Percentiles rank a stretch among this genome's conserved stretches.
phyloP scores from a whole-genome alignment of 2,888 invertebrate species.

The Spodoptera littoralis region DNA sequence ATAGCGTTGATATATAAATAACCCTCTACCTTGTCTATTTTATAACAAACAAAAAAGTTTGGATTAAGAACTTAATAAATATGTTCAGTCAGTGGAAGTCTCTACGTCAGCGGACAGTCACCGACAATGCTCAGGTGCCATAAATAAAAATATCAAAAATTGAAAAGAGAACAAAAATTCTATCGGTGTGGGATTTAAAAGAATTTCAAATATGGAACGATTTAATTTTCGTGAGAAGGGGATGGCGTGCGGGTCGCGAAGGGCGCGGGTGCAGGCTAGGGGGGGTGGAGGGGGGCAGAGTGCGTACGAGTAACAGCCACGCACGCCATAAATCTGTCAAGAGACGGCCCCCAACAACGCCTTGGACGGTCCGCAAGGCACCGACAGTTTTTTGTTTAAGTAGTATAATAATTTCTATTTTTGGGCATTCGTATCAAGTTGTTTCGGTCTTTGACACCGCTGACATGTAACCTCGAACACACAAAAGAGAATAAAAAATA shows the following conservation, averaged over 20 bases:
- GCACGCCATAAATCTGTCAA: slow-evolving; percentile 85
- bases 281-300: slow-evolving; percentile 51
- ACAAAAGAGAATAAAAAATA: slow-evolving; percentile 4
- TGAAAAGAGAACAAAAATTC: slow-evolving; percentile 61
- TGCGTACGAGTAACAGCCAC: slow-evolving; percentile 78
- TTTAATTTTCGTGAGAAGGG: slow-evolving; percentile 77
- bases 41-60: neutral
- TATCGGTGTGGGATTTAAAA: slow-evolving; percentile 70
- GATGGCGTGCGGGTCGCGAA: slow-evolving; percentile 57
- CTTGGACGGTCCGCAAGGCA: slow-evolving; percentile 74
- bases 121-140: slow-evolving; percentile 57
- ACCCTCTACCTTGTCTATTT: neutral
- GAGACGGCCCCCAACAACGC: slow-evolving; percentile 76
- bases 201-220: slow-evolving; percentile 76
- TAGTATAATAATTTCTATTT: slow-evolving; percentile 58
- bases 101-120: slow-evolving; percentile 43
- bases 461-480: slow-evolving; percentile 33
- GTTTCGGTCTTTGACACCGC: slow-evolving; percentile 34
- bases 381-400: slow-evolving; percentile 59
- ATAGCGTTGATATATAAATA: no score
- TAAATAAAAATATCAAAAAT: slow-evolving; percentile 53
- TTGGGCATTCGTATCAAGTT: slow-evolving; percentile 51
- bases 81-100: slow-evolving; percentile 6
- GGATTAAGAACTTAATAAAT: slow-evolving; percentile 18
- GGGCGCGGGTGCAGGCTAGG: slow-evolving; percentile 41